phyloP scores from a whole-genome alignment of 2,113 vertebrate species.

The Rhabdornis inornatus region DNA sequence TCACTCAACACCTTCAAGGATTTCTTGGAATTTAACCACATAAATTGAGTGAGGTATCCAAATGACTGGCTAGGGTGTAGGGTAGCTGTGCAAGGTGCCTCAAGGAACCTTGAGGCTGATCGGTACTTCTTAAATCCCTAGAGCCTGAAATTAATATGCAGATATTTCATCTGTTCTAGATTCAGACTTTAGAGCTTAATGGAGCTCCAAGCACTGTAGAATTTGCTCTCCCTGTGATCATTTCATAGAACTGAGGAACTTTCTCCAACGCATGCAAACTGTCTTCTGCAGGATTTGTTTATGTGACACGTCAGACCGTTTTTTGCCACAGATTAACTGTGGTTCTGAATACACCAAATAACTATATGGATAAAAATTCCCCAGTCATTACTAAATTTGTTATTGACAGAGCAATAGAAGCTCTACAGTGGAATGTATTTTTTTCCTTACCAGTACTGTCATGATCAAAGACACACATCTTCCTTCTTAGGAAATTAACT shows the following conservation, averaged over 20 bases:
- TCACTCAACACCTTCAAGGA: background rate
- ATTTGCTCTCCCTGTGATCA: background rate
- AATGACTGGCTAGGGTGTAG: background rate
- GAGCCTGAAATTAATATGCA: background rate
- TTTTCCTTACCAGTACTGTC: background rate
- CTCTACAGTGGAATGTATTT: background rate
- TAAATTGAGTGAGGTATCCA: background rate
- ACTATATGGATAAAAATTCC: background rate
- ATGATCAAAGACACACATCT: background rate
- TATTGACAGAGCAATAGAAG: background rate
- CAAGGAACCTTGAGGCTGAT: background rate
- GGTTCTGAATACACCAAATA: background rate
- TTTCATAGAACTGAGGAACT: background rate
- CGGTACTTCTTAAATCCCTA: background rate
- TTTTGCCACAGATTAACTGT: background rate
- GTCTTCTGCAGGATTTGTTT: background rate
- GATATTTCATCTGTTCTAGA: background rate
- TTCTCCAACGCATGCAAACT: background rate
- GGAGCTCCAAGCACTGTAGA: background rate
- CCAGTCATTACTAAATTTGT: background rate
- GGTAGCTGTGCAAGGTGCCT: background rate
- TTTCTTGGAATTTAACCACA: background rate
- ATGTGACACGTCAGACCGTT: background rate
- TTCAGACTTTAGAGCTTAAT: background rate
- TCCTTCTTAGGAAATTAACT: background rate